Evolutionary conservation across 2,888 invertebrate genomes (phyloP), one percentile per base, ranked within the genome.

Genomic region (Phengaris alcon): DNA sequence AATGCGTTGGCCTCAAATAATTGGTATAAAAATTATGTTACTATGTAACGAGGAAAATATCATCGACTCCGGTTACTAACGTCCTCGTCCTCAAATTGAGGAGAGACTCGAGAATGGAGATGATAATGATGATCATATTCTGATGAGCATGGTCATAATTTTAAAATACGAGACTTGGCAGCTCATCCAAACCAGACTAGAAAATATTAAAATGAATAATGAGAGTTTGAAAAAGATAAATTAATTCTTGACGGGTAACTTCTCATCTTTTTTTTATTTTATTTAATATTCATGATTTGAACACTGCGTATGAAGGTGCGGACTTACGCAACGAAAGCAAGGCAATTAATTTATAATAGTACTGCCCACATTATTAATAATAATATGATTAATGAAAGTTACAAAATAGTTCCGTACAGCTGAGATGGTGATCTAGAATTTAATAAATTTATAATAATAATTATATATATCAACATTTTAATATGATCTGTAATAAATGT

Each of bases 341-440:
- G 72, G 72, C 72, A 72, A 7, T 12, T 68, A 44, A 52, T 54
- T 35, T 35, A 54, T 35, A 72, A 72, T 15, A 68, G 46, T 68
- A 22, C 72, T 13, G 54, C 54, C 72, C 72, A 72, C 72, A 72
- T 54, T 72, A 72, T 52, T 69, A 70, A 51, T 70, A 69, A 69
- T 13, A 54, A 44, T 52, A 52, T 52, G 52, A 52, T 9, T 52
- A 52, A 15, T 48, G 46, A 48, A 46, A 48, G 69, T 69, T 69
- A 48, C 48, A 69, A 35, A 64, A 64, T 44, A 35, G 64, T 64
- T 35, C 64, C 64, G 64, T 12, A 5, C 9, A 35, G 35, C 64
- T 64, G 64, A 35, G 35, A 35, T 3, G 35, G 35, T 35, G 35
- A 64, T 64, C 64, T 64, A 35, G 64, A 35, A 35, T 35, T 35